Evolutionary conservation across 2,113 vertebrate genomes (phyloP).

Genomic region (Odocoileus virginianus): DNA sequence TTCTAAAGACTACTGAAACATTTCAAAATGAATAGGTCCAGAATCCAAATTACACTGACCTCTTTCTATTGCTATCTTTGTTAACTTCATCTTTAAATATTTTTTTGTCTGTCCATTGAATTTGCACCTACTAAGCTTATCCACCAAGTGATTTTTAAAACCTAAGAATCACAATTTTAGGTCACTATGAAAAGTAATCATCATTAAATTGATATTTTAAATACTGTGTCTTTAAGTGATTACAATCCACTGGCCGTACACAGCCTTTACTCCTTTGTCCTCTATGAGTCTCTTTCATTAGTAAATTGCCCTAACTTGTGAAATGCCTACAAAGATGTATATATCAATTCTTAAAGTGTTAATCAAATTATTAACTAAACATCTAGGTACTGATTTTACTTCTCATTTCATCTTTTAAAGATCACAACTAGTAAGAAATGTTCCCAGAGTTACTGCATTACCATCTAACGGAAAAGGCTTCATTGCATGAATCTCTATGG

Average conservation of each 20-base stretch:
- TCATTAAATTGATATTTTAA: neutral
- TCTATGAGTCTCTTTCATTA: neutral
- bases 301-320: neutral
- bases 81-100: neutral
- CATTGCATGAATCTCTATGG: neutral
- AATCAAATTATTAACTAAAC: neutral
- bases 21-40: neutral
- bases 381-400: neutral
- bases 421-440: slow-evolving; percentile 20
- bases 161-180: neutral
- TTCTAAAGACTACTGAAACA: neutral
- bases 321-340: neutral
- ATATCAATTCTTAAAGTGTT: neutral
- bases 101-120: neutral
- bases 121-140: neutral
- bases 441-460: neutral
- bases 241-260: neutral
- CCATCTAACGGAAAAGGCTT: neutral
- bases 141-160: neutral
- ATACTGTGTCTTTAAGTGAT: neutral
- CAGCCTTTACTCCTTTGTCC: neutral
- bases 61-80: neutral
- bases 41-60: neutral
- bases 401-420: neutral
- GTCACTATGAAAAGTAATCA: neutral